A percentile compares a stretch with the other conserved stretches of the same genome.
phyloP scores from a whole-genome alignment of 2,888 invertebrate species.

The Drosophila merina region DNA sequence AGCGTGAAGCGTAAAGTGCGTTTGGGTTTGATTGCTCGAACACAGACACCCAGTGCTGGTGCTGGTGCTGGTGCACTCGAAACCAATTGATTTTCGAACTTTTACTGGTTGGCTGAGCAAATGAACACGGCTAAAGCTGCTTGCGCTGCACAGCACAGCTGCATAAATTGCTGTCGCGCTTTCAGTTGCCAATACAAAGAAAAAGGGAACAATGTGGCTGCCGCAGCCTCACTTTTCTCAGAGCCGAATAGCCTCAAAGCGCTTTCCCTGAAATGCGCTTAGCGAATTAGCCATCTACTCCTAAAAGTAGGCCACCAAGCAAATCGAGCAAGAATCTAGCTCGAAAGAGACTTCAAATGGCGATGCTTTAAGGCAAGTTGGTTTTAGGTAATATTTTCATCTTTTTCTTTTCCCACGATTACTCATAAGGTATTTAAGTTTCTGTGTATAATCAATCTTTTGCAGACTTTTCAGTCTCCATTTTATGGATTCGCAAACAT shows the following conservation, averaged over 20 bases:
- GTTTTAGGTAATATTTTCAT: too few relatives aligned
- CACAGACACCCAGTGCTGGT: conserved; percentile 16
- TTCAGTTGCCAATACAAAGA: neutral
- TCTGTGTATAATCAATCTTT: too few relatives aligned
- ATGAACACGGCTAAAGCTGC: conserved; percentile 14
- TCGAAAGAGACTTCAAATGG: neutral
- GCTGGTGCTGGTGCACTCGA: conserved; percentile 16
- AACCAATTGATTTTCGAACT: conserved; percentile 35
- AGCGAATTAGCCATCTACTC: neutral
- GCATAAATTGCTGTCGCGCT: neutral
- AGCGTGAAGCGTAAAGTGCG: conserved; percentile 38
- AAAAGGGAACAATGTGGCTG: neutral
- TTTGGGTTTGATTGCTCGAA: conserved; percentile 31
- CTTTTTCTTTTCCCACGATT: too few relatives aligned
- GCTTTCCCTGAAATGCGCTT: neutral
- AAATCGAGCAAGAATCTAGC: neutral
- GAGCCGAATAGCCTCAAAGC: neutral
- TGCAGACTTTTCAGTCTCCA: too few relatives aligned
- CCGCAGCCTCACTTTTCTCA: neutral
- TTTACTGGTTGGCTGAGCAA: conserved; percentile 17
- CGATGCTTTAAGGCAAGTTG: too few relatives aligned
- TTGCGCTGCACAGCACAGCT: neutral
- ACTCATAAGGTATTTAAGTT: too few relatives aligned
- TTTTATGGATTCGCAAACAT: too few relatives aligned
- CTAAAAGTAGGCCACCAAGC: conserved; percentile 6